Base-by-base conservation (phyloP, 2,888 invertebrate species). In the Trisateles emortualis region DNA sequence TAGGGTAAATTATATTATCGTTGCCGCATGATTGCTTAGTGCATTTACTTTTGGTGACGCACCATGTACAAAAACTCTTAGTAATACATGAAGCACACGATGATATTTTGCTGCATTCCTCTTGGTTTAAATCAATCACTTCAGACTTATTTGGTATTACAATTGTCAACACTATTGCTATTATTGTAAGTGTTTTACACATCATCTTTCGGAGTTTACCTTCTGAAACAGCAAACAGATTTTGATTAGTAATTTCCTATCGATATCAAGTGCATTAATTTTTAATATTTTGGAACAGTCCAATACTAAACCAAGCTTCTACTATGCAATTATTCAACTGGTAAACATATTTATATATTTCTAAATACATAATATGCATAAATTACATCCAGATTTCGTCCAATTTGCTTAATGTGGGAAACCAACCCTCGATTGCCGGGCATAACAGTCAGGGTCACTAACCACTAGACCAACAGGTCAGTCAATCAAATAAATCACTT, bases 31-130 rank as follows among this genome's bases (percentile, higher is more conserved):
- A 76, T 53, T 87, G 82, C 52, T 81, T 80, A 1, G 88, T 87
- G 50, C 90, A 89, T 59, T 79, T 76, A 64, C 83, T 87, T 61
- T 89, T 88, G 19, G 83, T 85, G n/a, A 88, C 86, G 48, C 89
- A 88, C 88, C 89, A 90, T 2, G 79, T 79, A 56, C 89, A 90
- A 41, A 63, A 70, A 52, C 65, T 80, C 51, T 81, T 78, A 10
- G 70, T 59, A 51, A 90, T 72, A 48, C 89, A 90, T 3, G 77
- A 68, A 0, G 81, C 71, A 57, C 89, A 89, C 4, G 88, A 87
- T 6, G 68, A 56, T 50, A 79, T 67, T 22, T 61, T 57, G 13
- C 29, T 59, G 52, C 84, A 84, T 32, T 69, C 69, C 9, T 75
- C 59, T 38, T 72, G 54, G 52, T 72, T 64, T 3, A 48, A 14